Evolutionary conservation across 2,888 invertebrate genomes (phyloP), one percentile per base, ranked within the genome.

Genomic region (Cheilosia impressa): DNA sequence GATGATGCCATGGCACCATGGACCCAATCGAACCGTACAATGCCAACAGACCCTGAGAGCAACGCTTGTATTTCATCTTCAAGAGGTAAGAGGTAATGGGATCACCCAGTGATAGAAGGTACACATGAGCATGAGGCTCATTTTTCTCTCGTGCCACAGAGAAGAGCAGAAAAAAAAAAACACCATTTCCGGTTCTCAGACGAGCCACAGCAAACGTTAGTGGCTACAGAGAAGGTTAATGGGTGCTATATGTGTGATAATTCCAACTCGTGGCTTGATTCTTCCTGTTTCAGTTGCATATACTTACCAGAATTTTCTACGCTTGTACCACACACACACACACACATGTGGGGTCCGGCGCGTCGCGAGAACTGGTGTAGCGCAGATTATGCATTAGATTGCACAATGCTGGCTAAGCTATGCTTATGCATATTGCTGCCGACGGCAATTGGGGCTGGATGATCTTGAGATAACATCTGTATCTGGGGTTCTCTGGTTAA

Each of bases 211-310:
- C 17, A 31, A 13, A 47, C 17, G 38, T 22, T 41, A 38, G 38
- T 38, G 38, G 38, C 66, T n/a, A 55, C 43, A 19, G 83, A 81
- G 77, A 72, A 85, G 85, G 85, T 85, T 81, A 85, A 85, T 85
- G 72, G 85, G 85, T 85, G 85, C 85, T 85, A 85, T 85, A 85
- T 85, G 85, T 85, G 85, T 85, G 85, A 85, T 85, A 85, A 81
- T 85, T 85, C 58, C 85, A 81, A 73, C 81, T 85, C 85, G 76
- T 85, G 85, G 62, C 76, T 85, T 66, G 55, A 81, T 68, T 85
- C 85, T 85, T 85, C 85, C 85, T 85, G 85, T 81, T 85, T 81
- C 15, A 41, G 19, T 34, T 38, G 13, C 9, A 31, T 2, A 31
- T 31, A 31, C 31, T 31, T 71, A 65, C 45, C 27, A 47, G 19